Conservation (phyloP, 2,113 vertebrate genomes). For the Oxygymnocypris stewartii region DNA sequence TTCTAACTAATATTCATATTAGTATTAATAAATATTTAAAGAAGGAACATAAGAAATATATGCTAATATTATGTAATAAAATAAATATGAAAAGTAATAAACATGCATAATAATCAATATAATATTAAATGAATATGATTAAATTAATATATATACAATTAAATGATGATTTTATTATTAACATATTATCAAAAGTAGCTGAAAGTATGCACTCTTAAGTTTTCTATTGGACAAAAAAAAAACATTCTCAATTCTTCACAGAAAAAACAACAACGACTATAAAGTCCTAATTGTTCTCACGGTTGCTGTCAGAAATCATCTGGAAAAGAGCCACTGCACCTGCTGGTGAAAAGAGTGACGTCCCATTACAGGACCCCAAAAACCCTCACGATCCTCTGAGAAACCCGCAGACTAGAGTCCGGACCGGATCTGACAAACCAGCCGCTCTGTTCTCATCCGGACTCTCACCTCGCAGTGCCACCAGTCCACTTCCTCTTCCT, state of each 20-base stretch:
- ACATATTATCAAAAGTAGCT: neutral
- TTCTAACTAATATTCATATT: neutral
- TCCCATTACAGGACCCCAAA: neutral
- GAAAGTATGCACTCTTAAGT: neutral
- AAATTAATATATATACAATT: no score
- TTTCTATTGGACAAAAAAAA: neutral
- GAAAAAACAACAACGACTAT: neutral
- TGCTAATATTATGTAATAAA: no score
- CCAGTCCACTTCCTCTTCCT: constrained; percentile 34
- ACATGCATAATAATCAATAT: no score
- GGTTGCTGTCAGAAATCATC: constrained; percentile 1
- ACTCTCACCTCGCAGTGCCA: neutral
- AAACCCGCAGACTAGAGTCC: neutral
- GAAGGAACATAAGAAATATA: no score
- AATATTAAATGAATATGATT: no score
- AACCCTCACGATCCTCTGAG: neutral
- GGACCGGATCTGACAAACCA: no score
- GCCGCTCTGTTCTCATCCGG: neutral
- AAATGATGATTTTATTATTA: neutral
- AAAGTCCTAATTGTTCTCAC: neutral
- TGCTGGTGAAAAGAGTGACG: neutral
- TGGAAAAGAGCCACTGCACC: neutral
- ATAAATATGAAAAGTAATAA: no score
- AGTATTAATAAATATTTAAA: no score
- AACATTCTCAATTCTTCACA: neutral